Base-by-base conservation (phyloP, 2,113 vertebrate species). In the Ranitomeya imitator region DNA sequence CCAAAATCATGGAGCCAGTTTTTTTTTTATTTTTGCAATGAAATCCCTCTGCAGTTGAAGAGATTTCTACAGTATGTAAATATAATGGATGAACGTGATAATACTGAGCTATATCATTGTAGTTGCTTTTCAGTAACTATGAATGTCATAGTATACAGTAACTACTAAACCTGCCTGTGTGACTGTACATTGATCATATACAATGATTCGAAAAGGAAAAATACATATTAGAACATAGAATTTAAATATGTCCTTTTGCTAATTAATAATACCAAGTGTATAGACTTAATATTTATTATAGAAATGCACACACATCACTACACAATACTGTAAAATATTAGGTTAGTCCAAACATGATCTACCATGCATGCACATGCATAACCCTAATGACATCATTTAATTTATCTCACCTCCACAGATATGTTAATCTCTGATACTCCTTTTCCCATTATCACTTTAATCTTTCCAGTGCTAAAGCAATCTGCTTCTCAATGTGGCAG, bases 401-500 rank as follows among this genome's bases (percentile, higher is more conserved):
- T 74, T 76, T 76, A 57, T 77, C 21, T 86, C 69, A 76, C 84
- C 55, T 77, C 76, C 57, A 63, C 26, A 77, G 31, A 76, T 85
- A 76, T 77, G 69, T 45, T 77, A 86, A 86, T 60, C 45, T 61
- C 23, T 51, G 84, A 77, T 59, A 60, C 85, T 86, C 59, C 71
- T 86, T 79, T 86, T 86, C 60, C 60, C 59, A 86, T 86, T 86
- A 86, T 86, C 85, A 78, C 71, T 78, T 79, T 86, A 86, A 78
- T 86, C 73, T 86, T 59, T 52, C 61, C 59, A 86, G 85, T 52
- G 67, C 73, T 86, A 86, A 79, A 78, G 59, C 71, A 78, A 79
- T 86, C 85, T 86, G 37, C 74, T 79, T 86, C 74, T 86, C 74
- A 86, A 86, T 79, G 59, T 65, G 85, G 54, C 85, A 79, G 31